Evolutionary conservation across 2,113 vertebrate genomes (phyloP), one percentile per base, ranked within the genome.

Genomic region (Myotis brandtii): DNA sequence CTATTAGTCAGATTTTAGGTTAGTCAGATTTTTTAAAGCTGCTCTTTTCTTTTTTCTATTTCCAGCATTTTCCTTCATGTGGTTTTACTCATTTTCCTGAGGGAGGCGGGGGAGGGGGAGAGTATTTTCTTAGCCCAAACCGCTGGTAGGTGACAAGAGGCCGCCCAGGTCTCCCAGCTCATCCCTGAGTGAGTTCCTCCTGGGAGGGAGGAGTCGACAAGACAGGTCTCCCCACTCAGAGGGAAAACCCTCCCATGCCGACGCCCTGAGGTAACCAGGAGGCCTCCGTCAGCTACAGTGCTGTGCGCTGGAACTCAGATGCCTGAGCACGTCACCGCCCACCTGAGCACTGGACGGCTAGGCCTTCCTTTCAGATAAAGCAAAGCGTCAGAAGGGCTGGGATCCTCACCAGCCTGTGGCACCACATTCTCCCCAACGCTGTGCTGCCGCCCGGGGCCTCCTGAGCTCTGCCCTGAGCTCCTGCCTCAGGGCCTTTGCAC

Each of bases 41-140:
- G 9, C 27, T 95, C 4, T 59, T 93, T 93, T 52, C 18, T 70
- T 91, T 70, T 66, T 79, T 83, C 52, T n/a, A 6, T 77, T 85
- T 88, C 48, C 18, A 95, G 21, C 37, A 64, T 81, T 95, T 97
- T 56, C 11, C 23, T 89, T 89, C 66, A n/a, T 59, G 59, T 86
- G 52, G 21, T 92, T 94, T 95, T 54, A 52, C 64, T 92, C 50
- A 43, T 69, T 87, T 90, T 93, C 37, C 73, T 94, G 37, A 89
- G 79, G 81, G 82, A 14, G 9, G 23, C 0, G 4, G 46, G 50
- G 62, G 21, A 40, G 64, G 64, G n/a, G n/a, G 46, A 37, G 3
- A 66, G 37, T 85, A 48, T 93, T 84, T 94, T 79, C 81, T 88
- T 73, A 95, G 23, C 70, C 75, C 34, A 93, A 83, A 91, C 54